Evolutionary conservation across 1,140 invertebrate genomes (phyloP), one percentile per base, ranked within the genome.

Genomic region (Drosophila watanabei): DNA sequence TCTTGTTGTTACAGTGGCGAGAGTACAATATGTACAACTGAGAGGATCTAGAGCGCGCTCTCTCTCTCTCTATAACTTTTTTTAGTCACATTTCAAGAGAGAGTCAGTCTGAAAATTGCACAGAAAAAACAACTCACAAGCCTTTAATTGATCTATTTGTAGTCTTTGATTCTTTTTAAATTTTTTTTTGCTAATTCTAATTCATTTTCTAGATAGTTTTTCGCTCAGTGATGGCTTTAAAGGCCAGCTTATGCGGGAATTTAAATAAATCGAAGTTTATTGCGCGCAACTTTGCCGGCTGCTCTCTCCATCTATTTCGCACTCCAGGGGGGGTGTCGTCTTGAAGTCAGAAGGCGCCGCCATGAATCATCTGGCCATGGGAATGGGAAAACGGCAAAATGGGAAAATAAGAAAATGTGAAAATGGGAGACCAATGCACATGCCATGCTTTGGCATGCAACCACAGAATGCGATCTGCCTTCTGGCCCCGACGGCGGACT

Each of bases 361-460:
- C 37, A 60, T 60, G 70, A 45, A 58, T 72, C 68, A 72, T 73
- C 66, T 43, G 28, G 59, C 48, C 51, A 28, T n/a, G 8, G 28
- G 43, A 11, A 2, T 28, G 24, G 14, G 24, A 24, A 24, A 24
- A 24, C 3, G 24, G 24, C n/a, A 24, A 3, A 24, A 24, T 24
- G 24, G 24, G 24, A 3, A 24, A 24, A 2, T 1, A 3, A 3
- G 24, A 24, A 24, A 24, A 24, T 24, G 24, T 24, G 24, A 24
- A 24, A 24, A 16, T n/a, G 10, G 13, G 9, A n/a, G 28, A 14
- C 20, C 37, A 37, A 37, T 66, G 48, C 62, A 54, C 61, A 71
- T 66, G 61, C 68, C 68, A 37, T 32, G 37, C 68, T 43, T 16
- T 73, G 70, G 71, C 68, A 75, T 73, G 71, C 71, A 75, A 52